Evolutionary conservation across 92 coral and sea anemone genomes (phyloP), one percentile per base, ranked within the genome.

Genomic region (Pocillopora grandis): DNA sequence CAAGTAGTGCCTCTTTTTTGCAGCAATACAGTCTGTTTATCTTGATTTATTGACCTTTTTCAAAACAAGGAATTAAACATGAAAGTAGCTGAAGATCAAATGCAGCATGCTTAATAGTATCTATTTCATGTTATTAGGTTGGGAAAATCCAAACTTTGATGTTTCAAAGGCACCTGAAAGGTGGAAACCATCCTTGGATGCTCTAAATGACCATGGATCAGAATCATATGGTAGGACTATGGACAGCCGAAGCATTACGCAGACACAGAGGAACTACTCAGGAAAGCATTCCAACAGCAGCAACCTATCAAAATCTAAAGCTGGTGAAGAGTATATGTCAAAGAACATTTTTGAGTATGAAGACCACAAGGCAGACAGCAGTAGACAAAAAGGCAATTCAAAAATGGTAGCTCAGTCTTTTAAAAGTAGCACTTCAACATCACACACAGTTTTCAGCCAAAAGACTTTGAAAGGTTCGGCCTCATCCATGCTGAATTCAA

Each of bases 91-190:
- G 4, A 42, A 42, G 8, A 42, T 42, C 56, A 5, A 0, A 16
- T 35, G 18, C 63, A 12, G 36, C 55, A 7, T 12, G 19, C 31
- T 19, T 68, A 57, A 57, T 49, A 17, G 55, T 19, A 21, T 15
- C 31, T 12, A 21, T 31, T 67, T 2, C 58, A 20, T 72, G 62
- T 48, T 21, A 21, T 74, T 52, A 82, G 86, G 79, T 67, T 66
- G 62, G 76, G 55, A 80, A 67, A 76, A 67, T 31, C 49, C 71
- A 55, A 12, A 42, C 52, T 62, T 73, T 73, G 71, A 63, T 37
- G 72, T 52, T 20, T 9, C 72, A 16, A 72, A 49, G 20, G 42
- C 60, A 81, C 70, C 62, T 19, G 52, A 27, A 37, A 11, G 14
- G 12, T 71, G 85, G 77, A 19, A 37, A 6, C 62, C 11, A 21